A percentile compares a stretch with the other conserved stretches of the same genome.
Conservation (phyloP, 2,797 vertebrate genomes). For the Anableps anableps region DNA sequence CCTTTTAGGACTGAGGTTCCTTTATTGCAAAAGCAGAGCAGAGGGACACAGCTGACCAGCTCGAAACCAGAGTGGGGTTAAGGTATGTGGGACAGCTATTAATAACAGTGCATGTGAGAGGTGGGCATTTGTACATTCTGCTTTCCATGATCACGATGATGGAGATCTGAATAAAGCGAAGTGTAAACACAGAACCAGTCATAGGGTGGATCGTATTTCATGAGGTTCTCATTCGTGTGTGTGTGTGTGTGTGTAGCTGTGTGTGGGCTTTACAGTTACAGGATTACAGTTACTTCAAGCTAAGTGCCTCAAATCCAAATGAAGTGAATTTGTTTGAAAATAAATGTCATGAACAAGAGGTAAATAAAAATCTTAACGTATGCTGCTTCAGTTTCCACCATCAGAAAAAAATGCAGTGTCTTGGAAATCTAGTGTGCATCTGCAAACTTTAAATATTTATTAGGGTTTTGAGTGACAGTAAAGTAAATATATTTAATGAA, state of each 20-base stretch:
- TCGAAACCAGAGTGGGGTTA: constrained; percentile 71
- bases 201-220: not conserved
- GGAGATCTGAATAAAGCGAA: not conserved
- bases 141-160: constrained; percentile 15
- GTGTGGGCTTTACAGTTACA: not conserved
- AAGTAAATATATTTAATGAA: no score
- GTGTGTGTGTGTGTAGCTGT: not conserved
- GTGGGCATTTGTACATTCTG: constrained; percentile 26
- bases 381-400: not conserved
- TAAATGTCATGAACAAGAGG: not conserved
- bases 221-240: not conserved
- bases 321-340: not conserved
- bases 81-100: constrained; percentile 81
- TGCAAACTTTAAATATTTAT: no score
- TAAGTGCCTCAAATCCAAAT: not conserved
- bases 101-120: constrained; percentile 65
- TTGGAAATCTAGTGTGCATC: no score
- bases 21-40: constrained; percentile 9
- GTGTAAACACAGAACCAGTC: not conserved
- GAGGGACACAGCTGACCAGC: constrained; percentile 38
- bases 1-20: not conserved
- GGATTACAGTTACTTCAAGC: not conserved
- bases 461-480: no score
- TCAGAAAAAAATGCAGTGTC: not conserved
- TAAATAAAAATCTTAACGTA: not conserved